These are phyloP conservation scores for Cosmorhoe ocellata DNA, from an alignment of 2,888 invertebrate genomes.

Conservation along the genomic window DNA sequence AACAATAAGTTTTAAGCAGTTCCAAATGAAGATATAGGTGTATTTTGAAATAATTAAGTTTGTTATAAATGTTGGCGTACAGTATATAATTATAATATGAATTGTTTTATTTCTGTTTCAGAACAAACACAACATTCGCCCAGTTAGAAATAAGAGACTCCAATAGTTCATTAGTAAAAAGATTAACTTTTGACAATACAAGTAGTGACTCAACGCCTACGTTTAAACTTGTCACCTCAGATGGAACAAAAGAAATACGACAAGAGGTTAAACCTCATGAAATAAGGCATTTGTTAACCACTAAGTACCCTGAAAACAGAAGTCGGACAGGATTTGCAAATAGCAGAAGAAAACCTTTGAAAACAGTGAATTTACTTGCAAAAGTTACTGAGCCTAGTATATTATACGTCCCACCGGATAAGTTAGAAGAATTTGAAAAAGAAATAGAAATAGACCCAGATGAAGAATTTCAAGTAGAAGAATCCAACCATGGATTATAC, in stretches of 20 bases:
- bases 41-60: neutral
- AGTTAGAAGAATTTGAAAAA: slow-evolving; percentile 70
- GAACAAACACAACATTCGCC: slow-evolving; percentile 72
- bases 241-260: slow-evolving; percentile 63
- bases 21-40: neutral
- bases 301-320: slow-evolving; percentile 68
- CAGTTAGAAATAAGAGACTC: slow-evolving; percentile 71
- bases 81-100: too few relatives aligned
- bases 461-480: slow-evolving; percentile 80
- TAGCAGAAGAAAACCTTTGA: slow-evolving; percentile 60
- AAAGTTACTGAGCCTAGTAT: slow-evolving; percentile 61
- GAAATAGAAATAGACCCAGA: slow-evolving; percentile 76
- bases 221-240: slow-evolving; percentile 63
- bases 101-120: slow-evolving; percentile 49
- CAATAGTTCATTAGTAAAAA: slow-evolving; percentile 68
- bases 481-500: slow-evolving; percentile 78
- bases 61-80: too few relatives aligned
- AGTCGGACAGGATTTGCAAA: slow-evolving; percentile 70
- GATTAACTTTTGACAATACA: slow-evolving; percentile 67
- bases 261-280: slow-evolving; percentile 75
- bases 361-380: slow-evolving; percentile 52
- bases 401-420: slow-evolving; percentile 74
- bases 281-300: slow-evolving; percentile 70
- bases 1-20: slow-evolving; percentile 13
- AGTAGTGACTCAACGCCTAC: slow-evolving; percentile 62